phyloP scores from a whole-genome alignment of 2,113 vertebrate genomes.

The Cyrtonyx montezumae region DNA sequence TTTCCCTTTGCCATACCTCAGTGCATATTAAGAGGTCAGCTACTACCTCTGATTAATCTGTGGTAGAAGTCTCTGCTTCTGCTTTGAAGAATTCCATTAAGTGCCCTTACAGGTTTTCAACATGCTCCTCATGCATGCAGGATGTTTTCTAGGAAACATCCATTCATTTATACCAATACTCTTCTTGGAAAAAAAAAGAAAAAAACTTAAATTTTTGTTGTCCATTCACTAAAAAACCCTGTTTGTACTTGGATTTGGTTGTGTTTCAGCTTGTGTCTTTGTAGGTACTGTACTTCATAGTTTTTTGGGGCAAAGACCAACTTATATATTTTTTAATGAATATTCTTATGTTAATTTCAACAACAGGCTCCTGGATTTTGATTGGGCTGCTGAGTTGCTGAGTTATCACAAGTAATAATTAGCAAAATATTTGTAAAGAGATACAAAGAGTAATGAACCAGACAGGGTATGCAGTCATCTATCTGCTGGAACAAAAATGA shows the following conservation, averaged over 20 bases:
- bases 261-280: background rate
- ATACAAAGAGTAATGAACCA: background rate
- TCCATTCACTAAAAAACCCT: background rate
- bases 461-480: background rate
- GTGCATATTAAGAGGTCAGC: background rate
- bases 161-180: background rate
- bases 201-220: background rate
- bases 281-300: background rate
- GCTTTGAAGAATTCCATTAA: background rate
- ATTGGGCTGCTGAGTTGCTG: background rate
- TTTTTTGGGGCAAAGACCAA: background rate
- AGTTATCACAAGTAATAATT: background rate
- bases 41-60: background rate
- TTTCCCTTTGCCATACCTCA: background rate
- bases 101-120: background rate
- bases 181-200: background rate
- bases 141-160: background rate
- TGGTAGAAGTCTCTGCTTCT: background rate
- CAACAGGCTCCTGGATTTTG: background rate
- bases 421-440: background rate
- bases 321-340: background rate
- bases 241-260: background rate
- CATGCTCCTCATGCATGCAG: background rate
- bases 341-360: background rate
- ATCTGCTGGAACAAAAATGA: background rate